Evolutionary conservation across 1,140 invertebrate genomes (phyloP), one percentile per base, ranked within the genome.

Genomic region (Leucophenga varia): DNA sequence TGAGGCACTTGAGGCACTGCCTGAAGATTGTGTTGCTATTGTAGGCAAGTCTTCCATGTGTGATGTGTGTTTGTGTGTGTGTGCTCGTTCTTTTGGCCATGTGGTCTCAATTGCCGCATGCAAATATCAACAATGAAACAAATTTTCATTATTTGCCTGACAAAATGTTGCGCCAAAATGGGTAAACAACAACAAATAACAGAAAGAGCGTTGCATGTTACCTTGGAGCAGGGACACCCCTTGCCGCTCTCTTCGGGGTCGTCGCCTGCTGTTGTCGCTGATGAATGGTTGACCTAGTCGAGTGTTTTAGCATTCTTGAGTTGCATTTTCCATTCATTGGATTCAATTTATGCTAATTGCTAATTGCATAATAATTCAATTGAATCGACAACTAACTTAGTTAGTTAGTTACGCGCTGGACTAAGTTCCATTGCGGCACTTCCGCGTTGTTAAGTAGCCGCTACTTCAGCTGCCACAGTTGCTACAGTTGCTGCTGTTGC

Each of bases 311-410:
- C 54, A 63, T 64, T 63, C 52, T 28, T 28, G 12, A 28, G 25
- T 28, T 28, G 48, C 45, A 45, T 49, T 54, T 32, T 28, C 30
- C 32, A 9, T 16, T 20, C 41, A 56, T 47, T 58, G n/a, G 48
- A 51, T 65, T 67, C 63, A 65, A 65, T 65, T 68, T 65, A 68
- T 63, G 64, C 64, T 68, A 67, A 61, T 65, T 64, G 63, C 61
- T 61, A 65, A 68, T 67, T 67, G 63, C 64, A 63, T 67, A 67
- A 67, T 67, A 68, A 55, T 56, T 65, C 63, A 67, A 55, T 60
- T 56, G 50, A 49, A 44, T 22, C 21, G 19, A 5, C 30, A 22
- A 22, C 30, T 17, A 34, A 39, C 50, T 43, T 49, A 48, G 40
- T 49, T 43, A 43, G 36, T 43, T 22, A 22, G n/a, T n/a, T n/a